Evolutionary conservation across 2,888 invertebrate species (phyloP).

Genomic region (Ceratothoa steindachneri): DNA sequence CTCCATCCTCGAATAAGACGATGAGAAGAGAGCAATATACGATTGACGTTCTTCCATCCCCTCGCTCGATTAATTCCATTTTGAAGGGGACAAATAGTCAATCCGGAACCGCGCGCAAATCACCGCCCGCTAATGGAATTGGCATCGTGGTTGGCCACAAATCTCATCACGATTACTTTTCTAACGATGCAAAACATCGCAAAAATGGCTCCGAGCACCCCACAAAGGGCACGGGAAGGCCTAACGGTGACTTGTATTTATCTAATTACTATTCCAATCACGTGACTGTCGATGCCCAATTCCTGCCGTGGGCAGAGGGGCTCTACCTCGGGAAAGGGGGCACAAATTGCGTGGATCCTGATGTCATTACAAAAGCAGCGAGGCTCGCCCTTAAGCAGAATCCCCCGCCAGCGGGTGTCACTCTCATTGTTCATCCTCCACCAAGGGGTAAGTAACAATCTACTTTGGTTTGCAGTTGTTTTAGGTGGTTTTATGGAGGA

Average conservation of each 20-base stretch:
- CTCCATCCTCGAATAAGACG: not conserved
- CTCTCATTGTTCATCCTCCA: slow-evolving; percentile 15
- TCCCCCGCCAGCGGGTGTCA: slow-evolving; percentile 18
- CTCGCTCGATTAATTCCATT: not conserved
- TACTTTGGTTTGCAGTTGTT: too few species aligned
- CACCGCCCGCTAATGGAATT: not conserved
- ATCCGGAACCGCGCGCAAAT: not conserved
- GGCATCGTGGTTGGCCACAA: not conserved
- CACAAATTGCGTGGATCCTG: not conserved
- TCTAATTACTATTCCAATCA: not conserved
- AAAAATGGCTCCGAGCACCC: too few species aligned
- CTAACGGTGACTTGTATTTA: too few species aligned
- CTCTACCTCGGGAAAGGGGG: not conserved
- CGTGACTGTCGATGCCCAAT: slow-evolving; percentile 11
- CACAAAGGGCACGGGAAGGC: too few species aligned
- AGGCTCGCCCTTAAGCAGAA: slow-evolving; percentile 1
- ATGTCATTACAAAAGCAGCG: not conserved
- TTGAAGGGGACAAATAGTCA: not conserved
- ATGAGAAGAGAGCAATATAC: not conserved
- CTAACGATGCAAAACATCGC: too few species aligned
- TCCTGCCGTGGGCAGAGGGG: slow-evolving; percentile 11
- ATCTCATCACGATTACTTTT: too few species aligned
- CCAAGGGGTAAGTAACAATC: slow-evolving; percentile 5
- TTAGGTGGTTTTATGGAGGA: too few species aligned
- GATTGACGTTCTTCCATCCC: not conserved